Conservation (phyloP, 2,888 invertebrate genomes). For the Tortrix viridana region DNA sequence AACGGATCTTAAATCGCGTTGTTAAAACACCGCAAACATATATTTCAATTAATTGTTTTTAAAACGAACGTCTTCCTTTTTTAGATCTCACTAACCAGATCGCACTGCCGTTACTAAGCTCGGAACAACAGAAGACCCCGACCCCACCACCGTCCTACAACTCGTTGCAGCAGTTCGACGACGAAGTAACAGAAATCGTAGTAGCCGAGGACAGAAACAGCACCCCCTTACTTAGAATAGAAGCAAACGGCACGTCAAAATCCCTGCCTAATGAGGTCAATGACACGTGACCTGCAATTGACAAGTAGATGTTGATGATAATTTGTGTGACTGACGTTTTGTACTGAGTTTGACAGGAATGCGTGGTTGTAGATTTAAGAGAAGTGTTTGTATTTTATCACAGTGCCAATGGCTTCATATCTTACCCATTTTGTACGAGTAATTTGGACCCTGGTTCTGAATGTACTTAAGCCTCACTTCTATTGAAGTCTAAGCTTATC, state of each 20-base stretch:
- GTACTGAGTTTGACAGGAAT: not conserved
- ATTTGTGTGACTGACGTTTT: constrained; percentile 9
- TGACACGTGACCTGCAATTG: constrained; percentile 55
- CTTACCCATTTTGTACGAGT: no score
- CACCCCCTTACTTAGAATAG: constrained; percentile 52
- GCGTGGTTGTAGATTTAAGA: no score
- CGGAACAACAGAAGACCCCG: constrained; percentile 45
- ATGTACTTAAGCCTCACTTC: no score
- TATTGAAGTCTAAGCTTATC: no score
- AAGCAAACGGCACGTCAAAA: constrained; percentile 44
- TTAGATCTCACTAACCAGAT: constrained; percentile 72
- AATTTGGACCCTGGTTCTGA: no score
- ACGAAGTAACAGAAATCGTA: constrained; percentile 67
- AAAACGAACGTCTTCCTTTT: constrained; percentile 39
- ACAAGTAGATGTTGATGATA: constrained; percentile 25
- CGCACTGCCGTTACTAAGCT: constrained; percentile 58
- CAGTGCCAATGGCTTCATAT: no score
- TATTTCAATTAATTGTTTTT: no score
- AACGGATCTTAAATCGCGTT: no score
- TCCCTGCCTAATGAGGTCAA: constrained; percentile 48
- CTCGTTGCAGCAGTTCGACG: constrained; percentile 55
- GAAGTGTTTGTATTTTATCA: no score
- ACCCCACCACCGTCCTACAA: constrained; percentile 72
- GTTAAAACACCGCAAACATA: no score
- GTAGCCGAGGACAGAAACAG: constrained; percentile 58